Percentiles rank a stretch among this genome's conserved stretches.
These are phyloP conservation scores for Balanococcus diminutus DNA, from an alignment of 2,888 invertebrate species.

Conservation along the genomic window DNA sequence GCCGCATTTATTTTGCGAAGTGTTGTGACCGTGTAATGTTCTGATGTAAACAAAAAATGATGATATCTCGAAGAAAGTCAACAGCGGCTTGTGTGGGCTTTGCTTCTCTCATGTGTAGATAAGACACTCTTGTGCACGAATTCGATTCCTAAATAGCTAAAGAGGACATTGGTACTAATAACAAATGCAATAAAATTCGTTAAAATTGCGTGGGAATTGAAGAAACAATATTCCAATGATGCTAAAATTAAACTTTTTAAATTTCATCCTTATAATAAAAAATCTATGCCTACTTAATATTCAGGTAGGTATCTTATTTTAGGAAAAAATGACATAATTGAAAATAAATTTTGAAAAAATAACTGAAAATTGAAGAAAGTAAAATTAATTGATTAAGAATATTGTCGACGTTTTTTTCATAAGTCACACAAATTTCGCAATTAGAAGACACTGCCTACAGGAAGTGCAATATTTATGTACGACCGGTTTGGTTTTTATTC, in stretches of 20 bases:
- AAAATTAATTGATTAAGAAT: neutral
- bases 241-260: neutral
- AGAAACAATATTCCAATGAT: neutral
- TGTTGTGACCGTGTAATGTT: neutral
- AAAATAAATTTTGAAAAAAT: no score
- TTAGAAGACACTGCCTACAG: neutral
- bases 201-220: neutral
- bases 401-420: no score
- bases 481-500: neutral
- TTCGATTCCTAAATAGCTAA: neutral
- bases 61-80: conserved; percentile 25
- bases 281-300: no score
- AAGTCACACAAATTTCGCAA: neutral
- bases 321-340: no score
- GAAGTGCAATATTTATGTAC: no score
- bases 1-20: neutral
- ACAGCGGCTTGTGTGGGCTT: neutral
- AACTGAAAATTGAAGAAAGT: neutral
- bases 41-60: conserved; percentile 1
- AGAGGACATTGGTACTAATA: neutral
- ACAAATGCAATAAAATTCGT: conserved; percentile 8
- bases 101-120: neutral
- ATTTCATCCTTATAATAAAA: neutral
- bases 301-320: no score
- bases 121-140: neutral